Conservation (phyloP, 2,113 vertebrate genomes). For the Psilopogon haemacephalus region DNA sequence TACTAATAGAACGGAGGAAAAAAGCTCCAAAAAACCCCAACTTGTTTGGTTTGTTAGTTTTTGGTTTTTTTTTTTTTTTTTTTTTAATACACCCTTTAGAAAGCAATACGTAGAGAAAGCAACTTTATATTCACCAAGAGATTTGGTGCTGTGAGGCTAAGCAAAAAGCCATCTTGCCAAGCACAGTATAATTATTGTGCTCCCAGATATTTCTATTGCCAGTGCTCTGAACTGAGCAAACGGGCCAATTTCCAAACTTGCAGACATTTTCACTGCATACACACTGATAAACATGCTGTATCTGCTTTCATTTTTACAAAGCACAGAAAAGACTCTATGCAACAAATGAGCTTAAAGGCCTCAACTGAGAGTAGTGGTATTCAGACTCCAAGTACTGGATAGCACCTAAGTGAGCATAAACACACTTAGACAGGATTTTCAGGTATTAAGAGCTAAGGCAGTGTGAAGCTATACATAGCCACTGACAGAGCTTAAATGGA, state of each 20-base stretch:
- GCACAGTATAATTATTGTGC: background rate
- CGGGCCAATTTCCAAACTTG: background rate
- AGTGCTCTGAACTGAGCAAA: background rate
- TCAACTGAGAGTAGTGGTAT: background rate
- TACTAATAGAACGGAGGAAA: background rate
- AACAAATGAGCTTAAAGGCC: background rate
- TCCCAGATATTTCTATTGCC: background rate
- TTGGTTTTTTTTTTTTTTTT: background rate
- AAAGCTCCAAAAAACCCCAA: too few species aligned
- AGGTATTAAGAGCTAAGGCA: constrained; percentile 36
- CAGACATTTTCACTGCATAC: background rate
- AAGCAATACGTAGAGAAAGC: background rate
- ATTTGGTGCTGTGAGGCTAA: background rate
- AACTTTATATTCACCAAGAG: background rate
- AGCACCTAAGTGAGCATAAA: constrained; percentile 22
- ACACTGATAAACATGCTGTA: background rate
- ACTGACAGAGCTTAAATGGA: constrained; percentile 15
- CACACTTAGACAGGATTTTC: background rate
- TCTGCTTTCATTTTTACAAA: background rate
- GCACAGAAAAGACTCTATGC: background rate
- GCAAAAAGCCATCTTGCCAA: background rate
- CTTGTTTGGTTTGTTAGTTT: too few species aligned
- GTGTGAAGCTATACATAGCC: constrained; percentile 3
- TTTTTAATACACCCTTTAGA: background rate
- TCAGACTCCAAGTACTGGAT: background rate